Evolutionary conservation across 2,113 vertebrate species (phyloP).

Genomic region (Gasterosteus aculeatus): DNA sequence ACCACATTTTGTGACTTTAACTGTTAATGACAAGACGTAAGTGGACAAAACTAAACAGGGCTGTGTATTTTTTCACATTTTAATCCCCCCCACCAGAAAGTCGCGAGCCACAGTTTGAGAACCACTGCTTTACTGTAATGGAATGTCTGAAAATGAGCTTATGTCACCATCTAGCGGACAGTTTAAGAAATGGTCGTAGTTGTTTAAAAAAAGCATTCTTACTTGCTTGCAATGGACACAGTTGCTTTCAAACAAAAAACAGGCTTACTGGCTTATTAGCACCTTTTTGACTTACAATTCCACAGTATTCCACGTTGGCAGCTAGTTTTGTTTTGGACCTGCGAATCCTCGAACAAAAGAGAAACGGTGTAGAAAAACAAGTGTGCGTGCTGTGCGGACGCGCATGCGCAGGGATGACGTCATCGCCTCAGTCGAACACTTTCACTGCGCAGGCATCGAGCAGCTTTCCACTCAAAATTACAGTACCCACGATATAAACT

Average conservation of each 20-base stretch:
- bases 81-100: too few species aligned
- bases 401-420: slow-evolving; percentile 53
- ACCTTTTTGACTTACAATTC: neutral
- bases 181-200: neutral
- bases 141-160: neutral
- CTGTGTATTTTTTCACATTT: too few species aligned
- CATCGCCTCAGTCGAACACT: slow-evolving; percentile 21
- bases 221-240: neutral
- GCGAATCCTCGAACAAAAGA: slow-evolving; percentile 34
- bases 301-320: neutral
- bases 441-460: slow-evolving; percentile 35
- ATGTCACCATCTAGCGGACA: slow-evolving; percentile 54
- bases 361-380: neutral
- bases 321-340: neutral
- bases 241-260: neutral
- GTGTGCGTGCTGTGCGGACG: neutral
- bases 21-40: too few species aligned
- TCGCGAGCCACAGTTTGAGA: too few species aligned
- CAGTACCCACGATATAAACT: neutral
- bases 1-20: too few species aligned
- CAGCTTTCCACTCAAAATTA: neutral
- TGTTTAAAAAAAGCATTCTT: neutral
- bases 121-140: neutral
- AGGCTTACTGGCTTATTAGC: neutral
- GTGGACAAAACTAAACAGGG: too few species aligned